These are phyloP conservation scores for Zaprionus lachaisei DNA, from an alignment of 1,140 invertebrate genomes.

Conservation along the genomic window DNA sequence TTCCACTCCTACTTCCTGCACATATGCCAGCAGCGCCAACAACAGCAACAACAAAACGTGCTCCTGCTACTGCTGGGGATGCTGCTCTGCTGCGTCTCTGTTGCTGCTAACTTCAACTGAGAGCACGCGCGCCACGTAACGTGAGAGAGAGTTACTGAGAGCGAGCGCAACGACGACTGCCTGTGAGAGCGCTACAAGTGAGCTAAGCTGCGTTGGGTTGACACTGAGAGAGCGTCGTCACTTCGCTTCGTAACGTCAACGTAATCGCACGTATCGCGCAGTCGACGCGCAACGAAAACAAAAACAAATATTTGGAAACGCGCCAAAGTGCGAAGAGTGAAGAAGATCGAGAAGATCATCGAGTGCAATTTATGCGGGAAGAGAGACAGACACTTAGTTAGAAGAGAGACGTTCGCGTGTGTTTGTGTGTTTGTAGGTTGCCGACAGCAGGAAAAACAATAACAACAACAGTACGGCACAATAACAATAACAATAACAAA, in stretches of 20 bases:
- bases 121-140: conserved; percentile 27
- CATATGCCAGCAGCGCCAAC: conserved; percentile 62
- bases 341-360: conserved; percentile 21
- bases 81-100: conserved; percentile 55
- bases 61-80: conserved; percentile 63
- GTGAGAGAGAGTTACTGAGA: background rate
- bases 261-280: conserved; percentile 49
- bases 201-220: conserved; percentile 21
- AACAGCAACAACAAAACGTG: conserved; percentile 48
- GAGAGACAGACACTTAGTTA: background rate
- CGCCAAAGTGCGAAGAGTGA: conserved; percentile 25
- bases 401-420: conserved; percentile 7
- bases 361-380: conserved; percentile 43
- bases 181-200: conserved; percentile 47
- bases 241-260: conserved; percentile 47
- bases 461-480: conserved; percentile 34
- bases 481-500: conserved; percentile 35
- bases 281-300: conserved; percentile 25
- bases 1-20: conserved; percentile 58
- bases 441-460: conserved; percentile 44
- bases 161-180: background rate
- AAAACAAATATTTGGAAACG: conserved; percentile 30
- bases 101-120: conserved; percentile 18
- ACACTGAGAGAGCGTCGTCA: conserved; percentile 25
- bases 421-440: conserved; percentile 10